These are phyloP conservation scores for Boloria euphrosyne DNA, from an alignment of 2,888 invertebrate species.

Conservation along the genomic window DNA sequence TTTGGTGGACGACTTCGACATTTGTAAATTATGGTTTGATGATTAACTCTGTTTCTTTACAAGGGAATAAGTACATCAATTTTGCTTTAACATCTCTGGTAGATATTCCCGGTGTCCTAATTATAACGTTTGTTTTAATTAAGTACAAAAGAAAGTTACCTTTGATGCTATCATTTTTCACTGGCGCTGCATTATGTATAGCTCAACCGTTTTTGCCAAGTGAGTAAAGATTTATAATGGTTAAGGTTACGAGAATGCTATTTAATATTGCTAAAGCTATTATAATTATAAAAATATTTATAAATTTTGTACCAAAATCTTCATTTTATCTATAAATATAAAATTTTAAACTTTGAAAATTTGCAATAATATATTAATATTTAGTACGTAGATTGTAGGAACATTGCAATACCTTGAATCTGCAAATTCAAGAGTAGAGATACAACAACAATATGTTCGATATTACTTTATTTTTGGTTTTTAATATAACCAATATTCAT, in stretches of 20 bases:
- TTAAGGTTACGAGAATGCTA: neutral
- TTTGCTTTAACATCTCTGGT: constrained; percentile 83
- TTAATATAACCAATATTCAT: neutral
- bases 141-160: constrained; percentile 80
- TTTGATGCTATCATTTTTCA: constrained; percentile 77
- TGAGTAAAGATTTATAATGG: constrained; percentile 51
- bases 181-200: constrained; percentile 82
- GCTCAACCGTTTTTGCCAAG: constrained; percentile 83
- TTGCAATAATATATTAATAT: too few relatives aligned
- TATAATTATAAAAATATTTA: too few relatives aligned
- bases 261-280: too few relatives aligned
- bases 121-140: constrained; percentile 80
- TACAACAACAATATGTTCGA: neutral
- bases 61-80: constrained; percentile 89
- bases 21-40: constrained; percentile 90
- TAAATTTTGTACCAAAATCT: too few relatives aligned
- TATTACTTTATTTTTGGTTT: neutral
- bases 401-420: too few relatives aligned
- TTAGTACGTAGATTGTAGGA: too few relatives aligned
- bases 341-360: too few relatives aligned
- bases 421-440: too few relatives aligned
- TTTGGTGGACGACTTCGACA: constrained; percentile 84
- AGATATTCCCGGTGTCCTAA: constrained; percentile 82
- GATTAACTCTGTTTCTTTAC: constrained; percentile 87
- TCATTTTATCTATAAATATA: too few relatives aligned